A percentile compares a stretch with the other conserved stretches of the same genome.
phyloP scores from a whole-genome alignment of 2,113 vertebrate genomes.

The Cariama cristata region DNA sequence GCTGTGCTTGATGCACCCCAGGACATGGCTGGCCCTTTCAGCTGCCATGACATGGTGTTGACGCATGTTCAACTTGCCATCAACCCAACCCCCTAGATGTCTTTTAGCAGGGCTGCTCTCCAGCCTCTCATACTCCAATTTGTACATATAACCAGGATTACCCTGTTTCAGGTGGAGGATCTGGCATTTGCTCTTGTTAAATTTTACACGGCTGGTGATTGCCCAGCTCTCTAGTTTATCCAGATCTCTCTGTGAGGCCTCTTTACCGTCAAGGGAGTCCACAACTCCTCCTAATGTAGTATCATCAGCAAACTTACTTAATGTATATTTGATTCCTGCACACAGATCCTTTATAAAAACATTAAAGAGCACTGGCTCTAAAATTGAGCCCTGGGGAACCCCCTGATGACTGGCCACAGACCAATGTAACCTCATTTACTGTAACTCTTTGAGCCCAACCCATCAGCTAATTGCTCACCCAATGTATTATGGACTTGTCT shows the following conservation, averaged over 20 bases:
- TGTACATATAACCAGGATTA: neutral
- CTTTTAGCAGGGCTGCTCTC: neutral
- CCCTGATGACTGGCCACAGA: neutral
- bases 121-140: neutral
- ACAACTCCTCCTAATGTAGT: neutral
- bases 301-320: neutral
- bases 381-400: neutral
- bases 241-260: neutral
- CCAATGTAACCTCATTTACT: neutral
- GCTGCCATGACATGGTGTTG: neutral
- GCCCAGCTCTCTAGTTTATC: neutral
- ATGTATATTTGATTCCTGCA: neutral
- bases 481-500: fast-evolving
- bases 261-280: neutral
- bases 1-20: neutral
- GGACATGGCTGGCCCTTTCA: neutral
- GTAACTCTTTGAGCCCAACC: fast-evolving
- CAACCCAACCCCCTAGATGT: neutral
- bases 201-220: neutral
- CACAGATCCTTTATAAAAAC: neutral
- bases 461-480: neutral
- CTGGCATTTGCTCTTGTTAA: neutral
- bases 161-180: neutral
- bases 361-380: neutral
- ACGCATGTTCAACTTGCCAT: neutral